phyloP scores from a whole-genome alignment of 2,888 invertebrate species.

The Furcula furcula region DNA sequence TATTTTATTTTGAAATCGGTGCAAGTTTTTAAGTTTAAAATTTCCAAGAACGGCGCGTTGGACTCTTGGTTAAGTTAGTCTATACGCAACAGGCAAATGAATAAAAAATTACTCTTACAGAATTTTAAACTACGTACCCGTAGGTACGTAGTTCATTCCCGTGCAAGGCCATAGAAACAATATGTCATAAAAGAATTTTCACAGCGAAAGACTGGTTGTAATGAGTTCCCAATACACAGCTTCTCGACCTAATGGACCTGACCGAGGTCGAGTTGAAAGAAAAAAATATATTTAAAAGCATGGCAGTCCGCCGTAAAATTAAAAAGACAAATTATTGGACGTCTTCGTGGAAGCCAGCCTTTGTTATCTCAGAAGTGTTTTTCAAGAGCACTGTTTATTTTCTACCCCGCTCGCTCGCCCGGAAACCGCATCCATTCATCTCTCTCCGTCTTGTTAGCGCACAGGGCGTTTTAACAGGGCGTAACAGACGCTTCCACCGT shows the following conservation, averaged over 20 bases:
- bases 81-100: constrained; percentile 18
- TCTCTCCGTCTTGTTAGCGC: constrained; percentile 73
- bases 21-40: constrained; percentile 21
- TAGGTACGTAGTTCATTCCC: constrained; percentile 42
- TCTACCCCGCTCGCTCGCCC: constrained; percentile 54
- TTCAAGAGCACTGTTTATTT: constrained; percentile 77
- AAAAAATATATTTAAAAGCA: constrained; percentile 75
- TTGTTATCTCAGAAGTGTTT: constrained; percentile 82
- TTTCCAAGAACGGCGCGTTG: constrained; percentile 10
- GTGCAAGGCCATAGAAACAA: constrained; percentile 66
- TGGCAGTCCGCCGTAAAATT: constrained; percentile 79
- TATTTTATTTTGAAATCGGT: constrained; percentile 38
- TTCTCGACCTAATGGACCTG: constrained; percentile 69
- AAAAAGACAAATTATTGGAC: constrained; percentile 82
- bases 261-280: constrained; percentile 62
- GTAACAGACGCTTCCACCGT: constrained; percentile 74
- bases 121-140: constrained; percentile 40
- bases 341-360: constrained; percentile 79
- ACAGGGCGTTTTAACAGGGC: constrained; percentile 73
- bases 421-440: constrained; percentile 55
- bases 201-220: constrained; percentile 56
- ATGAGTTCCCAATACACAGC: constrained; percentile 67
- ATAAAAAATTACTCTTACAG: constrained; percentile 28
- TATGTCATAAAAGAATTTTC: constrained; percentile 72
- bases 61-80: constrained; percentile 21